These are phyloP conservation scores for Dastarcus helophoroides DNA, from an alignment of 2,888 invertebrate genomes.

Conservation along the genomic window DNA sequence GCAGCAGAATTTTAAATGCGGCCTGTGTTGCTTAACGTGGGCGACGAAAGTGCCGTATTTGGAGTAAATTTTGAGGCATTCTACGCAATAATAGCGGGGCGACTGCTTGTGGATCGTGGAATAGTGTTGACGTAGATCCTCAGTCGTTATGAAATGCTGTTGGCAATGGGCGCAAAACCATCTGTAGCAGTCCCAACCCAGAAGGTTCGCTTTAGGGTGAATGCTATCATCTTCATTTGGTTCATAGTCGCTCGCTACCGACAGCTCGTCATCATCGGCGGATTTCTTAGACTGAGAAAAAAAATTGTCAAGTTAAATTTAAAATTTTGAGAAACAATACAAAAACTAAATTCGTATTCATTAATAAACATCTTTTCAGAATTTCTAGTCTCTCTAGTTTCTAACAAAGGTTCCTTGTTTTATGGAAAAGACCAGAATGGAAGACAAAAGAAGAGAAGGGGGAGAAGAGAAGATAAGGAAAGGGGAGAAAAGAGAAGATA, in stretches of 20 bases:
- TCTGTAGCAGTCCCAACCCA: constrained; percentile 39
- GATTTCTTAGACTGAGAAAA: too few species aligned
- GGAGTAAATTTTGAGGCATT: constrained; percentile 51
- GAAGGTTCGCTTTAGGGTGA: constrained; percentile 24
- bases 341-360: too few species aligned
- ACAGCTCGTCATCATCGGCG: constrained; percentile 13
- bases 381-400: too few species aligned
- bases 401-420: too few species aligned
- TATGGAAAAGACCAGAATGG: too few species aligned
- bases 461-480: too few species aligned
- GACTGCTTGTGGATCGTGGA: constrained; percentile 50
- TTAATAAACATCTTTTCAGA: too few species aligned
- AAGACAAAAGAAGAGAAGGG: too few species aligned
- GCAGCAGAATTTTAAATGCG: constrained; percentile 44
- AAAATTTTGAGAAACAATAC: too few species aligned
- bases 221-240: constrained; percentile 32
- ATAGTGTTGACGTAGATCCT: constrained; percentile 48
- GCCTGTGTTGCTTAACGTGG: constrained; percentile 48
- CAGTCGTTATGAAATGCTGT: constrained; percentile 36
- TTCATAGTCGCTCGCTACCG: constrained; percentile 24
- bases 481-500: too few species aligned
- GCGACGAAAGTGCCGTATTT: constrained; percentile 52
- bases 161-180: constrained; percentile 44
- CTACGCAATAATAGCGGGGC: constrained; percentile 52
- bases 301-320: too few species aligned